A percentile compares a stretch with the other conserved stretches of the same genome.
These are phyloP conservation scores for Leptodactylus fallax DNA, from an alignment of 2,797 vertebrate species.

Conservation along the genomic window DNA sequence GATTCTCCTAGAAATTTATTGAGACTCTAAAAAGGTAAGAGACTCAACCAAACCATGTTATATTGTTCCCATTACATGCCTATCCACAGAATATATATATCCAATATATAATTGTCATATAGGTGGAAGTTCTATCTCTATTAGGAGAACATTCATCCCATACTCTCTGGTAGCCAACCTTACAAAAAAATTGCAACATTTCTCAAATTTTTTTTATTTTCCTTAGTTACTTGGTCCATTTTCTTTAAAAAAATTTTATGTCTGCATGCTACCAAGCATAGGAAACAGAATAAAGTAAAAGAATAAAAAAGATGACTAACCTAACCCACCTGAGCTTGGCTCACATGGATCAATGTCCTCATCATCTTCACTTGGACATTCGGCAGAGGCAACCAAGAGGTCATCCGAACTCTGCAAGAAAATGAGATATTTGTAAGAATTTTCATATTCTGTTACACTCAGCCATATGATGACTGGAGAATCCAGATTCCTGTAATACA, in stretches of 20 bases:
- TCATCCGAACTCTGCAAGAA: constrained; percentile 91
- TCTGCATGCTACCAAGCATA: neutral
- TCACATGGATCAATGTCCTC: constrained; percentile 99
- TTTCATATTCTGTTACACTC: neutral
- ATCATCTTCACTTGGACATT: constrained; percentile 97
- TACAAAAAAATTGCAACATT: too few species aligned
- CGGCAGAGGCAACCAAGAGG: constrained; percentile 93
- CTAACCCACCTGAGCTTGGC: constrained; percentile 99
- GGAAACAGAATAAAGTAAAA: constrained; percentile 79
- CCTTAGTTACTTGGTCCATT: neutral
- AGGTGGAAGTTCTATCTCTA: too few species aligned
- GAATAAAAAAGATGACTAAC: constrained; percentile 98
- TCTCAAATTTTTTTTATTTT: neutral
- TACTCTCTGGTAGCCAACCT: too few species aligned
- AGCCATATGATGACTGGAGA: neutral
- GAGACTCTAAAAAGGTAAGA: too few species aligned
- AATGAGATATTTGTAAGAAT: constrained; percentile 61
- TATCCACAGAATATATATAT: too few species aligned
- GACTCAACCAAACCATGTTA: too few species aligned
- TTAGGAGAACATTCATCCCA: too few species aligned
- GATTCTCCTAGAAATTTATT: too few species aligned
- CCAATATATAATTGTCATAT: too few species aligned
- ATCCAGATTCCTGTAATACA: neutral
- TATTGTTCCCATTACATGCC: too few species aligned
- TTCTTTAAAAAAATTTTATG: neutral